These are phyloP conservation scores for Meles meles DNA, from an alignment of 2,113 vertebrate species.

Conservation along the genomic window DNA sequence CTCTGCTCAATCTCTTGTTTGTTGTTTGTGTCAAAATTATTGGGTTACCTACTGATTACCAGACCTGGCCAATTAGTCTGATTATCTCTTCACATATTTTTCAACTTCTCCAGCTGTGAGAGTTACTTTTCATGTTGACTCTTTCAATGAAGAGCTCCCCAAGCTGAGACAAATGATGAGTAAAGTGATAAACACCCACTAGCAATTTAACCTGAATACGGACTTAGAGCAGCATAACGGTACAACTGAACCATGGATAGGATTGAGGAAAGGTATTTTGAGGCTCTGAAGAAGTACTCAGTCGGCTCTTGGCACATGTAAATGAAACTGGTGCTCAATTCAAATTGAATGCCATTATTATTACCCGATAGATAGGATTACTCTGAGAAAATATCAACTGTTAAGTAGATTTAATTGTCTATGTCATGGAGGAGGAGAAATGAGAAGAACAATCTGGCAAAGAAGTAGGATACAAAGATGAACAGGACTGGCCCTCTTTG, in stretches of 20 bases:
- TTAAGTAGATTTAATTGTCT: background rate
- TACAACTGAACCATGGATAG: background rate
- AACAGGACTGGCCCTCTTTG: background rate
- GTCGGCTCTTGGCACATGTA: background rate
- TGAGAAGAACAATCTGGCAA: background rate
- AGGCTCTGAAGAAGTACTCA: background rate
- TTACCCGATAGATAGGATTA: background rate
- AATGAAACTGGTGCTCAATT: background rate
- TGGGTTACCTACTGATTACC: slow-evolving; percentile 55
- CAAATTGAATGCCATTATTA: background rate
- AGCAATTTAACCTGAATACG: slow-evolving; percentile 24
- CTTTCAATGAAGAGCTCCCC: slow-evolving; percentile 33
- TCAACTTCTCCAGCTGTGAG: slow-evolving; percentile 55
- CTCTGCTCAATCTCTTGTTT: slow-evolving; percentile 43
- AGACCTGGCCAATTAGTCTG: slow-evolving; percentile 57
- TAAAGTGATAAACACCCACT: background rate
- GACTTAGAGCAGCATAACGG: background rate
- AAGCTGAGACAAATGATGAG: slow-evolving; percentile 44
- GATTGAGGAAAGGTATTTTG: background rate
- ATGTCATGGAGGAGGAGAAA: background rate
- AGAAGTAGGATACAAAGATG: background rate
- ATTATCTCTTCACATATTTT: slow-evolving; percentile 51
- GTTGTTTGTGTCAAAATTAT: slow-evolving; percentile 62
- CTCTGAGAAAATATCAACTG: slow-evolving; percentile 26
- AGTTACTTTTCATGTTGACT: slow-evolving; percentile 25